Evolutionary conservation across 2,113 vertebrate genomes (phyloP).

Genomic region (Amblyornis subalaris): DNA sequence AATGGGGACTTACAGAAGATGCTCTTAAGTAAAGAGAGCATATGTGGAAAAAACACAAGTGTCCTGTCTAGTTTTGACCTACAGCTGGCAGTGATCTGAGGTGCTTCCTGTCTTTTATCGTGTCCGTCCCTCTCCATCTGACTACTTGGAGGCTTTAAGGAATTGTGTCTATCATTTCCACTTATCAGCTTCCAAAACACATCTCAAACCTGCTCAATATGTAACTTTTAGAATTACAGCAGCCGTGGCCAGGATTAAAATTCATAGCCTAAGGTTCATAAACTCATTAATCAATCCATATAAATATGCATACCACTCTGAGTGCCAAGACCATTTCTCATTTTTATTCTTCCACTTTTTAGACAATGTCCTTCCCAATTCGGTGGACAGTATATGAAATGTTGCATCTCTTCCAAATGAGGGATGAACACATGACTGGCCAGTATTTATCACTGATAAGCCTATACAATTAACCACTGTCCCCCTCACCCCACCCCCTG

Average conservation of each 20-base stretch:
- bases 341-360: not conserved
- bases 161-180: not conserved
- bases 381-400: not conserved
- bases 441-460: constrained; percentile 39
- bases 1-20: not conserved
- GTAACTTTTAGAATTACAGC: not conserved
- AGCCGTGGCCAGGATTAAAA: constrained; percentile 1
- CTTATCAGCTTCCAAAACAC: not conserved
- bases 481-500: accelerated
- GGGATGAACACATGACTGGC: not conserved
- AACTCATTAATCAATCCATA: constrained; percentile 18
- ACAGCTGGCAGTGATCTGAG: not conserved
- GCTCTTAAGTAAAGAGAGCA: not conserved
- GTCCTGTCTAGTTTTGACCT: not conserved
- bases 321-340: not conserved
- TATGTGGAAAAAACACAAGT: not conserved
- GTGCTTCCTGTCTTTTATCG: not conserved
- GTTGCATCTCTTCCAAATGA: not conserved
- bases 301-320: not conserved
- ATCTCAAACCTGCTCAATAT: not conserved
- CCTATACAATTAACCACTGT: not conserved
- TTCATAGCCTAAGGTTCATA: constrained; percentile 20
- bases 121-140: constrained; percentile 16
- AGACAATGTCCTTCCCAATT: not conserved
- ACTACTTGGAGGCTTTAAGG: not conserved